Evolutionary conservation across 1,140 invertebrate genomes (phyloP), one percentile per base, ranked within the genome.

Genomic region (Trichonephila inaurata): DNA sequence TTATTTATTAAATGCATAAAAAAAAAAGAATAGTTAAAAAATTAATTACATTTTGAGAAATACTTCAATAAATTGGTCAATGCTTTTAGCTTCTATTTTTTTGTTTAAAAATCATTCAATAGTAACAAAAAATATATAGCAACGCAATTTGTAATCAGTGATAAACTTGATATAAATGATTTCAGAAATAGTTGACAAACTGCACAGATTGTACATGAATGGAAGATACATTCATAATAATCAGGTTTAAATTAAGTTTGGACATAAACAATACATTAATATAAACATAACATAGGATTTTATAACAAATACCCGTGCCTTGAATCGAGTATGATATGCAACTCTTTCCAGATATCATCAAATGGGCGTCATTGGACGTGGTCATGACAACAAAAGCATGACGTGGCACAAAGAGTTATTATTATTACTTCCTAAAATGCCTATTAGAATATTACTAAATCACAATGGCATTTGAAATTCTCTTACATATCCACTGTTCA

Each of bases 381-480:
- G 18, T 64, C 60, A 40, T 61, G 21, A 40, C 33, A 24, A 24
- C 18, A 64, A 24, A 88, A 18, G n/a, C 86, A 64, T 88, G 60
- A 88, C 62, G 86, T 88, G 86, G 86, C 86, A 88, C 86, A 64
- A 24, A 64, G 19, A 88, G 24, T 64, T 44, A 58, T 64, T 88
- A 88, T 58, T 60, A 18, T 58, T 85, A 18, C 64, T 83, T 88
- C 86, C 62, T 88, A 88, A 24, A 64, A 64, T 64, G 60, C 62
- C 64, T 64, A 88, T 88, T 64, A 88, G 40, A 88, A 88, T 88
- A 64, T 61, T 88, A 88, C 28, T 88, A 88, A 64, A 88, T 97
- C 86, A 99, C 99, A 95, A 99, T 98, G 88, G 99, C 93, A 94
- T 89, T 60, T 94, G 93, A 44, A 94, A 94, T 94, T 94, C 93